phyloP scores from a whole-genome alignment of 2,113 vertebrate genomes.

The Catharus bicknelli region DNA sequence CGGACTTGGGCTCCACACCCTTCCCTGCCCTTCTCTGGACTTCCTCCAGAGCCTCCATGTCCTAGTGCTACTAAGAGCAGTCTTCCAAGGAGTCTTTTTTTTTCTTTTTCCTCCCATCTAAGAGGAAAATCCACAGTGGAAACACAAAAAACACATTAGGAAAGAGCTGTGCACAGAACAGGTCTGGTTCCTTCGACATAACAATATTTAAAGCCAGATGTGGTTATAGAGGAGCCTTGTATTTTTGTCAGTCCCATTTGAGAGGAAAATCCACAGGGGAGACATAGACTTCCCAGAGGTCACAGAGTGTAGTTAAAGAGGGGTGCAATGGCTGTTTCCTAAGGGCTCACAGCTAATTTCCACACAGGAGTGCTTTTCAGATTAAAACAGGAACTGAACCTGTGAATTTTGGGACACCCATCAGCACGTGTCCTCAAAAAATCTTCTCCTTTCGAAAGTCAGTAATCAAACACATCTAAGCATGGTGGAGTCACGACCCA shows the following conservation, averaged over 20 bases:
- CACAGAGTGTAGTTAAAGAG: background rate
- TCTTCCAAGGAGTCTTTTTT: background rate
- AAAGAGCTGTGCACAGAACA: background rate
- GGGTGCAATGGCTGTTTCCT: background rate
- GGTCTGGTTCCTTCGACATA: rapidly evolving
- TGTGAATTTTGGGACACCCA: background rate
- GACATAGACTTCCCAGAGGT: background rate
- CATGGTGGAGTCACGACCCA: rapidly evolving
- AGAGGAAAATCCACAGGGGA: background rate
- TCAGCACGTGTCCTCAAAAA: background rate
- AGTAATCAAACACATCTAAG: background rate
- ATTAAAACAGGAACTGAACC: background rate
- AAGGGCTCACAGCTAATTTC: background rate
- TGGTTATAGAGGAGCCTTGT: background rate
- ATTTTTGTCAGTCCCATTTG: background rate
- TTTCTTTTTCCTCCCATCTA: background rate
- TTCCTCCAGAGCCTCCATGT: background rate
- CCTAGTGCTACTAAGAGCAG: background rate
- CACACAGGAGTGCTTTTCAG: rapidly evolving
- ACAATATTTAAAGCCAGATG: background rate
- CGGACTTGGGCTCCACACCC: background rate
- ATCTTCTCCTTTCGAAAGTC: rapidly evolving
- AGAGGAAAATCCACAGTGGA: background rate
- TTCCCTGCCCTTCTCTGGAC: background rate
- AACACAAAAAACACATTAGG: rapidly evolving